Evolutionary conservation across 2,113 vertebrate species (phyloP).

Genomic region (Laterallus jamaicensis): DNA sequence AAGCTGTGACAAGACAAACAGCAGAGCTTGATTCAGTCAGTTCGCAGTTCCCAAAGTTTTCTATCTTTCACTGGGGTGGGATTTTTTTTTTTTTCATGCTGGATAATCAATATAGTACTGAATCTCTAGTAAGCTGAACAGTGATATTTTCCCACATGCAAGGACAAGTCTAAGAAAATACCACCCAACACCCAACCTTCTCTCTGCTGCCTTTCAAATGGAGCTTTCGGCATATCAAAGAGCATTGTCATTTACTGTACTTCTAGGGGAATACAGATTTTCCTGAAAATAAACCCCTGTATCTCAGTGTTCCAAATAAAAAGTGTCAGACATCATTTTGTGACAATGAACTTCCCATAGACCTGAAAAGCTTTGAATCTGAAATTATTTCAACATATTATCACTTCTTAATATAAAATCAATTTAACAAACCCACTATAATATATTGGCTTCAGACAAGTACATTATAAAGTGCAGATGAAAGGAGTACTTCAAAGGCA

Average conservation of each 20-base stretch:
- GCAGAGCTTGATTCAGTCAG: background rate
- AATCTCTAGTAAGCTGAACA: background rate
- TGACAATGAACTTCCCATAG: background rate
- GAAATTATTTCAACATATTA: background rate
- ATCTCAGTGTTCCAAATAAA: background rate
- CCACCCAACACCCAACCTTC: background rate
- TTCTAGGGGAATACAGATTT: background rate
- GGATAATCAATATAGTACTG: background rate
- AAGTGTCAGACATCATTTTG: background rate
- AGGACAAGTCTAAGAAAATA: background rate
- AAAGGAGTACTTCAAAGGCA: constrained; percentile 10
- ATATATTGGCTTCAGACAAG: background rate
- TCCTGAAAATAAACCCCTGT: background rate
- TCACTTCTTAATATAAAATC: background rate
- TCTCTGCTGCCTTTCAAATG: background rate
- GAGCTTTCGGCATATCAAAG: background rate
- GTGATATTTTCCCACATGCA: background rate
- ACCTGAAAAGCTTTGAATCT: background rate
- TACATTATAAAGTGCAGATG: background rate
- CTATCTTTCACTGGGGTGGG: background rate
- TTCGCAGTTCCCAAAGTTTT: constrained; percentile 27
- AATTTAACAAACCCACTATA: background rate
- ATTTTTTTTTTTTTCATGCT: background rate
- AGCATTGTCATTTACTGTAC: background rate
- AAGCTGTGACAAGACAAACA: constrained; percentile 43